Conservation (phyloP, 2,797 vertebrate genomes). For the Sciurus carolinensis region DNA sequence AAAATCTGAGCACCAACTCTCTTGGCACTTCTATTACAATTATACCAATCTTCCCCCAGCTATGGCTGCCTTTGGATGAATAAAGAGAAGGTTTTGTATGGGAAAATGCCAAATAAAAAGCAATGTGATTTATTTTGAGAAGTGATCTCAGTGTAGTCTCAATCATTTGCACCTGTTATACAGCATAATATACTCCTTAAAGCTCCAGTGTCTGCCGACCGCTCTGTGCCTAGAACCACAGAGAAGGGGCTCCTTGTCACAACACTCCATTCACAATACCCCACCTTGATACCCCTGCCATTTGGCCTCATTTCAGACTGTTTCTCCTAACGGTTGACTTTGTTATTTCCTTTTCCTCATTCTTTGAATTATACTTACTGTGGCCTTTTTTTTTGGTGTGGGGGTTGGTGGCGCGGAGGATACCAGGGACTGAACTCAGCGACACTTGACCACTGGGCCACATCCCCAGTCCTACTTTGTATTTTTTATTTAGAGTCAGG, state of each 20-base stretch:
- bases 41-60: neutral
- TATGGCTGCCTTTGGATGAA: neutral
- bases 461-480: no score
- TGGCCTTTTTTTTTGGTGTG: no score
- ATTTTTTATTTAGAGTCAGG: no score
- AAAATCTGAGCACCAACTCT: conserved; percentile 54
- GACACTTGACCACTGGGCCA: no score
- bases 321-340: neutral
- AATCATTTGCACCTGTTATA: neutral
- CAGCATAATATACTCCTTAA: neutral
- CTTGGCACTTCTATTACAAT: conserved; percentile 48
- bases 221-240: neutral
- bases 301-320: neutral
- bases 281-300: no score
- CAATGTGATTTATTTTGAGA: conserved; percentile 2
- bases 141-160: neutral
- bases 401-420: no score
- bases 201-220: neutral
- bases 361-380: neutral
- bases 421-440: no score
- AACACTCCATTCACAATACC: neutral
- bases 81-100: conserved; percentile 31
- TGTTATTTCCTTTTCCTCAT: neutral
- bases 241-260: neutral
- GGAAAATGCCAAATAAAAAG: conserved; percentile 32